Percentiles rank a stretch among this genome's conserved stretches.
Conservation (phyloP, 2,888 invertebrate species). For the Dermolepida albohirtum region DNA sequence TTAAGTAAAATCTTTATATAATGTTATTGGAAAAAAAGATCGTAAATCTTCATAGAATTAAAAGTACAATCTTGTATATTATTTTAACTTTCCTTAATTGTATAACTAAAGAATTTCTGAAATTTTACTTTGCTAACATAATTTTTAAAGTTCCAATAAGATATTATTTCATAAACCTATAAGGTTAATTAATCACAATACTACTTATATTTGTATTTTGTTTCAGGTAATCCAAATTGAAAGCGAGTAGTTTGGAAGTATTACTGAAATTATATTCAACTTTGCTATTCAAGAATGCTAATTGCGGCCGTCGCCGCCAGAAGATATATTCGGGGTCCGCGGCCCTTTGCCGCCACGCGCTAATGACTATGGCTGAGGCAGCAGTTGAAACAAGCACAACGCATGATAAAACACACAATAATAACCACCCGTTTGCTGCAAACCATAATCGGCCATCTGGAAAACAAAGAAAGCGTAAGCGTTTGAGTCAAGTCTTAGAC, state of each 20-base stretch:
- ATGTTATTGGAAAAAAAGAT: no score
- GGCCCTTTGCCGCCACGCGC: slow-evolving; percentile 70
- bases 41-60: no score
- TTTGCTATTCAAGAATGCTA: slow-evolving; percentile 52
- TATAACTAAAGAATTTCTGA: no score
- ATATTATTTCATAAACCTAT: no score
- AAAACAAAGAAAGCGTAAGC: slow-evolving; percentile 81
- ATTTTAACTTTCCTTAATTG: no score
- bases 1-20: no score
- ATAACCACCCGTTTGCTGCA: slow-evolving; percentile 72
- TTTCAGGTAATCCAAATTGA: slow-evolving; percentile 33
- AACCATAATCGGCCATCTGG: slow-evolving; percentile 73
- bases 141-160: neutral
- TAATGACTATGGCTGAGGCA: slow-evolving; percentile 81
- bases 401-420: slow-evolving; percentile 65
- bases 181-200: no score
- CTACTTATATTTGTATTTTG: neutral
- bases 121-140: no score
- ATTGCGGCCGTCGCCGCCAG: slow-evolving; percentile 48
- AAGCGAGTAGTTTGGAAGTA: neutral
- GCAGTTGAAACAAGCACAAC: slow-evolving; percentile 68
- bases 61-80: no score
- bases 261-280: neutral
- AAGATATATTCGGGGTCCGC: slow-evolving; percentile 61
- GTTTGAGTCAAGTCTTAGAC: slow-evolving; percentile 84